Evolutionary conservation across 2,797 vertebrate genomes (phyloP).

Genomic region (Clarias pachynema): DNA sequence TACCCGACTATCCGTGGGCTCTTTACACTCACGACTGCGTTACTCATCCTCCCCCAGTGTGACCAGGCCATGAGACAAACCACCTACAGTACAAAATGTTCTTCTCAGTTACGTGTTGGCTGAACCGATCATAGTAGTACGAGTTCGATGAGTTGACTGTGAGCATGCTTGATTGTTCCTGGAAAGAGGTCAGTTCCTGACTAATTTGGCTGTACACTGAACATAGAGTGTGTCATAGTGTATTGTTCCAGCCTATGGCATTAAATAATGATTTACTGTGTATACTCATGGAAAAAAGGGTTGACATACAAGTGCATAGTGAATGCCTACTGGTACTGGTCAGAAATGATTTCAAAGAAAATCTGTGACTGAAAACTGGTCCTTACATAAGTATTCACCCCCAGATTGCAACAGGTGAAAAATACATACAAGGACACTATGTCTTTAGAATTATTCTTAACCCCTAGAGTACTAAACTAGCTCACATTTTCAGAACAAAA

Average conservation of each 20-base stretch:
- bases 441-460: not conserved
- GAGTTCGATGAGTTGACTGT: not conserved
- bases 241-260: constrained; percentile 16
- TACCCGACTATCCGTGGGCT: constrained; percentile 42
- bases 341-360: not conserved
- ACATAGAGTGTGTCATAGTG: constrained; percentile 6
- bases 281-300: not conserved
- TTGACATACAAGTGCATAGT: not conserved
- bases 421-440: not conserved
- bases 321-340: not conserved
- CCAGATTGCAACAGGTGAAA: not conserved
- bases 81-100: constrained; percentile 46
- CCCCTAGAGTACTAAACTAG: not conserved
- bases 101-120: constrained; percentile 23
- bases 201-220: constrained; percentile 36
- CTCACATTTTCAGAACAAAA: not conserved
- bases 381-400: not conserved
- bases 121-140: not conserved
- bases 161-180: constrained; percentile 19
- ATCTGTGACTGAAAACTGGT: not conserved
- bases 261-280: not conserved
- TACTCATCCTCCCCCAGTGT: constrained; percentile 51
- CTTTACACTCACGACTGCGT: constrained; percentile 51
- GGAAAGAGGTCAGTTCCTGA: constrained; percentile 43
- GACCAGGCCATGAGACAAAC: constrained; percentile 44